Percentiles rank a stretch among this genome's conserved stretches.
Evolutionary conservation across 30 jellyfish, hydroid and myxozoan genomes (phyloP).

Genomic region (Hydractinia echinata): DNA sequence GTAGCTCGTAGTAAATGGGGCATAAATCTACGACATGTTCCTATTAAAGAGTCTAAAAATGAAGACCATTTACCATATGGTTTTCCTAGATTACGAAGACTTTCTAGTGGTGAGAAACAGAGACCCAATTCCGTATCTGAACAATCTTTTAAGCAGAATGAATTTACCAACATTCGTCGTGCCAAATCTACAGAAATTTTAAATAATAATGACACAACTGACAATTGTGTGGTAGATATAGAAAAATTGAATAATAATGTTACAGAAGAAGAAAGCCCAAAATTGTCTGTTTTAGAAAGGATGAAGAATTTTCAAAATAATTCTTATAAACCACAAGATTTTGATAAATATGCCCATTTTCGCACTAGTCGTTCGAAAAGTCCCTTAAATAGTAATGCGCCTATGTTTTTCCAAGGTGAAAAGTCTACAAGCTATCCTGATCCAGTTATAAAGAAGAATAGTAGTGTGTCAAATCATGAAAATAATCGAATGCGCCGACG

Average conservation of each 20-base stretch:
- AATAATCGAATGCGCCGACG: neutral
- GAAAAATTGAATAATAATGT: neutral
- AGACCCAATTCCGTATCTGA: neutral
- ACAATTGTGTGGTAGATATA: slow-evolving; percentile 1
- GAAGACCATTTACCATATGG: neutral
- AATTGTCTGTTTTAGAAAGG: neutral
- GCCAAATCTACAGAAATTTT: neutral
- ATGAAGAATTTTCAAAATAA: neutral
- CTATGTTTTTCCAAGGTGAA: slow-evolving; percentile 1
- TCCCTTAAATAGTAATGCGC: neutral
- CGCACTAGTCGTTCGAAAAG: neutral
- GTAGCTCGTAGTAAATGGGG: slow-evolving; percentile 29
- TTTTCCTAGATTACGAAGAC: neutral
- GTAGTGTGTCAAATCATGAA: neutral
- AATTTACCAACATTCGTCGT: neutral
- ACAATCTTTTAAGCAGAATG: neutral
- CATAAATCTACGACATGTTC: slow-evolving; percentile 29
- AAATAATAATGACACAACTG: slow-evolving; percentile 8
- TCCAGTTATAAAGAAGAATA: neutral
- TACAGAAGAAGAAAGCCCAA: neutral
- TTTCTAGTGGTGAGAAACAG: neutral
- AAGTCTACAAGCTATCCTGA: neutral
- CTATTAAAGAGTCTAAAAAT: neutral
- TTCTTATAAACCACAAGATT: neutral
- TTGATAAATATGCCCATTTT: neutral